Evolutionary conservation across 2,888 invertebrate species (phyloP).

Genomic region (Pseudococcus jackbeardsleyi): DNA sequence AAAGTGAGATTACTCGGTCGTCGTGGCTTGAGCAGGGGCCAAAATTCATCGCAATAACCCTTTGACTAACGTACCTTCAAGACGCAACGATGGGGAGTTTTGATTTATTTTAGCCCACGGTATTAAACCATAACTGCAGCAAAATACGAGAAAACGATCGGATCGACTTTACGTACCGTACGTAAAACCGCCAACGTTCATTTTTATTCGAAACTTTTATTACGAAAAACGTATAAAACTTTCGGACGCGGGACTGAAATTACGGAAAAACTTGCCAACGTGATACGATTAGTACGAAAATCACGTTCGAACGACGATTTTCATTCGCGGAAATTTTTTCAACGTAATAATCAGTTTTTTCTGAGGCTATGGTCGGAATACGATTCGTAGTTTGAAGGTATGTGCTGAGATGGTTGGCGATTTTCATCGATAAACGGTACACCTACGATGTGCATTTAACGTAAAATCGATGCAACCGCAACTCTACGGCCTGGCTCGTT

Average conservation of each 20-base stretch:
- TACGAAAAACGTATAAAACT: not conserved
- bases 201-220: conserved; percentile 26
- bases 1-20: not conserved
- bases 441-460: not conserved
- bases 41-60: conserved; percentile 19
- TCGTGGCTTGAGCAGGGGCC: not conserved
- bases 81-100: not conserved
- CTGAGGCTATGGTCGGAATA: not conserved
- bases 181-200: not conserved
- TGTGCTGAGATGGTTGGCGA: not conserved
- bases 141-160: not conserved
- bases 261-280: not conserved
- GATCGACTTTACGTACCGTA: not conserved
- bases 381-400: not conserved
- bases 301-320: not conserved
- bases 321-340: not conserved
- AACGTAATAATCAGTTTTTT: conserved; percentile 19
- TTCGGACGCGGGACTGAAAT: not conserved
- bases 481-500: not conserved
- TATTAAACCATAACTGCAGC: not conserved
- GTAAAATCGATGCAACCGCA: conserved; percentile 28
- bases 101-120: not conserved
- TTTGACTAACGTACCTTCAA: not conserved
- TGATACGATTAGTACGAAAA: not conserved
- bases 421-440: not conserved